These are phyloP conservation scores for Empis stercorea DNA, from an alignment of 2,888 invertebrate species.

Conservation along the genomic window DNA sequence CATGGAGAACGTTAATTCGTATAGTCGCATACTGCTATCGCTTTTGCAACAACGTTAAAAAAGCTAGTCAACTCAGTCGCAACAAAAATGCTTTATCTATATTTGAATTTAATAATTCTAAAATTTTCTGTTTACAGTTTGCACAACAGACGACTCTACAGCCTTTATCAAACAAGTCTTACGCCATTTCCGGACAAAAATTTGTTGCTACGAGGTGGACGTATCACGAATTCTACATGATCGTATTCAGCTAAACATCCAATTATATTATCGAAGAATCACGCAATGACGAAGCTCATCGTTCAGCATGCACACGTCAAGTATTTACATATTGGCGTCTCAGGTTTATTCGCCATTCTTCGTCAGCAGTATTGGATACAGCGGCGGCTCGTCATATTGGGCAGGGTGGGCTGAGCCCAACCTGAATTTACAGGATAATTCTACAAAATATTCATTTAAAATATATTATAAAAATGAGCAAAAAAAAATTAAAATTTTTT, in stretches of 20 bases:
- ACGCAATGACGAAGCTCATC: not conserved
- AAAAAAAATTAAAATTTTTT: no score
- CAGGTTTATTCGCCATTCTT: not conserved
- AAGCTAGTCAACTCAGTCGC: no score
- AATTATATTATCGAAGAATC: not conserved
- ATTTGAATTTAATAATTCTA: no score
- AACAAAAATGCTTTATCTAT: no score
- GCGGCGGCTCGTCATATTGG: no score
- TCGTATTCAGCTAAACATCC: not conserved
- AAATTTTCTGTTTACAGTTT: no score
- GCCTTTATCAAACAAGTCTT: not conserved
- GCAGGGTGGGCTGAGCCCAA: no score
- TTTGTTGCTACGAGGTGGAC: not conserved
- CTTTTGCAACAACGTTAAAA: not conserved
- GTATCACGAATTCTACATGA: not conserved
- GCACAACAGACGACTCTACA: no score
- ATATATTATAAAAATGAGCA: no score
- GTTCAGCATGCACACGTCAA: not conserved
- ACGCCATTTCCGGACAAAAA: not conserved
- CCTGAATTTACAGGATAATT: no score
- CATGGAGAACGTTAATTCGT: not conserved
- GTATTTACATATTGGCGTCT: slow-evolving; percentile 1
- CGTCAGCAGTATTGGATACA: slow-evolving; percentile 8
- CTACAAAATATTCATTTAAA: no score
- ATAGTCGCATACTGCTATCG: not conserved